Evolutionary conservation across 2,797 vertebrate genomes (phyloP), one percentile per base, ranked within the genome.

Genomic region (Crocodylus rhombifer): DNA sequence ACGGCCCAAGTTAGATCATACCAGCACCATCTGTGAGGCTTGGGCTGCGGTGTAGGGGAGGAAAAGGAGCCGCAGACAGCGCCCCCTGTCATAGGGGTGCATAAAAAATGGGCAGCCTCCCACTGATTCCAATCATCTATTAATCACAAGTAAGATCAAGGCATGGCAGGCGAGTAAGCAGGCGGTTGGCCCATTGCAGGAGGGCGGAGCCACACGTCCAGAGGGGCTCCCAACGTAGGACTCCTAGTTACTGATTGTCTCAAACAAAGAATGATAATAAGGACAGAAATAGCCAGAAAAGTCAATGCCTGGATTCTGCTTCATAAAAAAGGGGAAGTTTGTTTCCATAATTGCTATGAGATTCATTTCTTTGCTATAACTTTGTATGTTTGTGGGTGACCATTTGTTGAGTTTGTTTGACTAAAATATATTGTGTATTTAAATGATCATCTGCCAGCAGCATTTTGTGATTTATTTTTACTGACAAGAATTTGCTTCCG

Each of bases 391-490:
- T 6, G 3, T 81, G 64, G 42, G 20, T 93, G 81, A 67, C 14
- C 0, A 0, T n/a, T 65, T 56, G 18, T 82, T 89, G 69, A 77
- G 30, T 51, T 94, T 89, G 74, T 57, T 88, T 84, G 64, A 80
- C 77, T 84, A 73, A 88, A 93, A 91, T 86, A 60, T 10, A 3
- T 1, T 55, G 5, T 69, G 21, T 88, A 23, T 95, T 95, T 86
- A 92, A 95, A 86, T 88, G 96, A 97, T 97, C 98, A 97, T 97
- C 97, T 97, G 97, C 97, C 95, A 90, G 88, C 93, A 94, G 87
- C 87, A 88, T 94, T 81, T 81, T 91, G 89, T 93, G 91, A 92
- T 96, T 84, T 83, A 67, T 93, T 93, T 90, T 87, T 91, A 84
- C 11, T 77, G 36, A 57, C 23, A 21, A 91, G n/a, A 86, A 75